Evolutionary conservation across 1,140 invertebrate genomes (phyloP).

Genomic region (Campoletis sonorensis): DNA sequence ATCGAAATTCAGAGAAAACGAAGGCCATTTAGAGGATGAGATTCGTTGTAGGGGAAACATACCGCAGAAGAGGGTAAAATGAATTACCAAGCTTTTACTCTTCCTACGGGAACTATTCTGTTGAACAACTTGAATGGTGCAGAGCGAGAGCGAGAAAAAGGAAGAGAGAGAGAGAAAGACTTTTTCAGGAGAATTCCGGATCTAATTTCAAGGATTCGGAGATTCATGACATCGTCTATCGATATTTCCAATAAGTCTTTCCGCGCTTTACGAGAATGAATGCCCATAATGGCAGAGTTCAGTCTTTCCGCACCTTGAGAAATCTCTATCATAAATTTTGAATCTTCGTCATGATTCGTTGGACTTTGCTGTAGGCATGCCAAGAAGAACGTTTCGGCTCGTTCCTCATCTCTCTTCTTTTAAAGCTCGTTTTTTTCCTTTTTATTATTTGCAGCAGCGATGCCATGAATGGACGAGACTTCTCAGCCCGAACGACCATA

Average conservation of each 20-base stretch:
- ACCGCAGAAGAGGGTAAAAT: conserved; percentile 32
- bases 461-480: conserved; percentile 9
- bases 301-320: neutral
- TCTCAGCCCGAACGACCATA: neutral
- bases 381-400: neutral
- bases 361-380: neutral
- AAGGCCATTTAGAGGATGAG: neutral
- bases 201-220: conserved; percentile 38
- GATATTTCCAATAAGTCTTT: conserved; percentile 28
- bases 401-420: neutral
- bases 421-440: neutral
- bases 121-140: neutral
- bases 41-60: neutral
- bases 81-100: conserved; percentile 6
- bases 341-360: conserved; percentile 1
- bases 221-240: conserved; percentile 31
- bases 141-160: neutral
- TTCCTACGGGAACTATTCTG: neutral
- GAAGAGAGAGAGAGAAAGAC: neutral
- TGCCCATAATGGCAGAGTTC: neutral
- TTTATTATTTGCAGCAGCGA: too few species aligned
- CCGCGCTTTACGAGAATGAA: neutral
- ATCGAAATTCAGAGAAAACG: conserved; percentile 30
- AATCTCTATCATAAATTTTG: conserved; percentile 15
- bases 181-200: conserved; percentile 29